Percentiles rank a stretch among this genome's conserved stretches.
These are phyloP conservation scores for Physeter macrocephalus DNA, from an alignment of 2,113 vertebrate species.

Conservation along the genomic window DNA sequence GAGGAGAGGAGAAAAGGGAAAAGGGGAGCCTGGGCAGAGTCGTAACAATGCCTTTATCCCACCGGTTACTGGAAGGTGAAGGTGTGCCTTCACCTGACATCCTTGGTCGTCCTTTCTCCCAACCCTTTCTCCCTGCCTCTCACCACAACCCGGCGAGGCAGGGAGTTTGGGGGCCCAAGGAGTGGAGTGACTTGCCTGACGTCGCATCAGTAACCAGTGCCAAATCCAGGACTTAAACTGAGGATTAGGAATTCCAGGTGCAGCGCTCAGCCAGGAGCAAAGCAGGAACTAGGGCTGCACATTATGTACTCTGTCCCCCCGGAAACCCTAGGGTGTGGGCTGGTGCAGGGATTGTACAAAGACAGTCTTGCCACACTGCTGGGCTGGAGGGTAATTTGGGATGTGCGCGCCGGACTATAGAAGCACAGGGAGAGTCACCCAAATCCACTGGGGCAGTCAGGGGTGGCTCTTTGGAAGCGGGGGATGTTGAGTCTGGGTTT, in stretches of 20 bases:
- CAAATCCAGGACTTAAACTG: background rate
- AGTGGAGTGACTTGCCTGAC: background rate
- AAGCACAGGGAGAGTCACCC: no score
- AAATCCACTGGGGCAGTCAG: background rate
- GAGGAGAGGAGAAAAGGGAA: background rate
- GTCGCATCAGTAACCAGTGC: background rate
- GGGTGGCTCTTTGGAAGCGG: background rate
- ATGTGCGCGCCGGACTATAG: accelerated
- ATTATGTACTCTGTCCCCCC: accelerated
- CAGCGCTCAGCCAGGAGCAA: no score
- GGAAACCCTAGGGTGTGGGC: background rate
- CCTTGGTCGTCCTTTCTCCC: accelerated
- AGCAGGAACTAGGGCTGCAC: accelerated
- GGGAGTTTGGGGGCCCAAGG: background rate
- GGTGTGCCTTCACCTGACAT: accelerated
- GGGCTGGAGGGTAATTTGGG: background rate
- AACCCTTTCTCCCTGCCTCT: no score
- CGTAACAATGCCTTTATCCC: accelerated
- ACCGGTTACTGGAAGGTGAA: accelerated
- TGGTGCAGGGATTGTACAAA: no score
- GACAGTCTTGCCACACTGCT: background rate
- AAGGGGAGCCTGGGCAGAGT: accelerated
- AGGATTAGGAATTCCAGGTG: background rate
- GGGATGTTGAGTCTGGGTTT: background rate
- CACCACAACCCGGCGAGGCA: background rate